Conservation (phyloP, 2,888 invertebrate species). For the Didymodactylos carnosus region DNA sequence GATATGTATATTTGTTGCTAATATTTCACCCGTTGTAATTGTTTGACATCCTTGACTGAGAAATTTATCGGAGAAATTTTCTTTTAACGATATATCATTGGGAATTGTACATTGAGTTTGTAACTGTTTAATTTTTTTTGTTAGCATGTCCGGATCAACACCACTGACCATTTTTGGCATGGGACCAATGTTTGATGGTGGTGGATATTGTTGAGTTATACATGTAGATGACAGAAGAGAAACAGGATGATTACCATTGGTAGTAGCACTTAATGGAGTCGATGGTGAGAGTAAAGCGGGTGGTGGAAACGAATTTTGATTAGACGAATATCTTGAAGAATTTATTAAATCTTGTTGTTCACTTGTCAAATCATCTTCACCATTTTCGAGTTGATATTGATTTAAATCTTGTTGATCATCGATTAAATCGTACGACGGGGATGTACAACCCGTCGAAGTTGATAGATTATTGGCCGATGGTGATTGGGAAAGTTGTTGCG, state of each 20-base stretch:
- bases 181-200: background rate
- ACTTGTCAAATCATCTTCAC: conserved; percentile 5
- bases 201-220: background rate
- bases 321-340: too few species aligned
- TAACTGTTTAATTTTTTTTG: background rate
- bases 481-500: background rate
- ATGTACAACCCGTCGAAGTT: background rate
- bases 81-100: conserved; percentile 10
- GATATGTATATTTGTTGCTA: conserved; percentile 14
- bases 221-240: background rate
- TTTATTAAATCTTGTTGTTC: background rate
- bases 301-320: too few species aligned
- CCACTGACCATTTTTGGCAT: conserved; percentile 7
- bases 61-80: conserved; percentile 1
- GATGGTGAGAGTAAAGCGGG: too few species aligned
- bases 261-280: conserved; percentile 2
- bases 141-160: background rate
- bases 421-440: background rate
- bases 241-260: background rate
- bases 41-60: conserved; percentile 13
- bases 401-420: background rate
- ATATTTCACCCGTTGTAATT: conserved; percentile 12
- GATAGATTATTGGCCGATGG: background rate
- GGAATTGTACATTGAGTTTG: background rate
- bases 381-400: background rate